A percentile compares a stretch with the other conserved stretches of the same genome.
Conservation (phyloP, 2,113 vertebrate genomes). For the Choloepus hoffmanni region DNA sequence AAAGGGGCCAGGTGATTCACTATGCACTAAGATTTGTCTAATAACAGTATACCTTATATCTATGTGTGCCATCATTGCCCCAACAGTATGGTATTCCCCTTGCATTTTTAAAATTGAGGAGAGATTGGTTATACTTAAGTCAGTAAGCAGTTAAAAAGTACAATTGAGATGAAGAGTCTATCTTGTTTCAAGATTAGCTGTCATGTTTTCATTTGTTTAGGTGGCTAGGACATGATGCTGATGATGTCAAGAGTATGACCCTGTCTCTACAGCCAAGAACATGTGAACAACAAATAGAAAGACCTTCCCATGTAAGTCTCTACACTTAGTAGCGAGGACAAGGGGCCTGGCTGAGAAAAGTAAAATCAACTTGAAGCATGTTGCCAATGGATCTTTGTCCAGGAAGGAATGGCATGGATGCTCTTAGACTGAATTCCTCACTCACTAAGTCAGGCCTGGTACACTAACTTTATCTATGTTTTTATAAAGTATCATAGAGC, state of each 20-base stretch:
- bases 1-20: not conserved
- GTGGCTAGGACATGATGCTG: not conserved
- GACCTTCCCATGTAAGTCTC: not conserved
- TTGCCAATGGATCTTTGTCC: not conserved
- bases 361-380: not conserved
- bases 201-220: not conserved
- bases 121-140: not conserved
- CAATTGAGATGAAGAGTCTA: not conserved
- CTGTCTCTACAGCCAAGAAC: not conserved
- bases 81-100: not conserved
- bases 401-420: not conserved
- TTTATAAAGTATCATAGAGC: not conserved
- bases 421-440: not conserved
- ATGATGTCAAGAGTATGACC: not conserved
- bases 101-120: not conserved
- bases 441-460: not conserved
- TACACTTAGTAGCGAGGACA: not conserved
- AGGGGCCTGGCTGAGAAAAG: not conserved
- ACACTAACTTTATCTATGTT: not conserved
- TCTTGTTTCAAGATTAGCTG: not conserved
- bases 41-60: not conserved
- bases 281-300: not conserved
- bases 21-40: not conserved
- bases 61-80: not conserved
- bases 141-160: conserved; percentile 43